Percentiles rank a stretch among this genome's conserved stretches.
Conservation (phyloP, 2,888 invertebrate species). For the Acleris holmiana region DNA sequence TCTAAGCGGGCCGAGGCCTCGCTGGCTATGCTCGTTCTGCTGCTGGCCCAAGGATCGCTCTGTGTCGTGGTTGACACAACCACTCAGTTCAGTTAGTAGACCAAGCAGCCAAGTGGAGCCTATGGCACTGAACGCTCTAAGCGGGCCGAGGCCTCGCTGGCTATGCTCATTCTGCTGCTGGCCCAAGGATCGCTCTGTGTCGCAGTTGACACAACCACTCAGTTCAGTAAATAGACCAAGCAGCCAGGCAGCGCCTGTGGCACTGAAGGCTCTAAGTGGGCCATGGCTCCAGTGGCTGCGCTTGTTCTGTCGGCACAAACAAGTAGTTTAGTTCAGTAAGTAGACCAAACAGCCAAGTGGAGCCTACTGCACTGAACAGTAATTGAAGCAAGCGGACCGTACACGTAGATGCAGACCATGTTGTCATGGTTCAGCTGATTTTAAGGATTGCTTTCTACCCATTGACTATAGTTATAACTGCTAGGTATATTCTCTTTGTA, state of each 20-base stretch:
- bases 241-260: slow-evolving; percentile 54
- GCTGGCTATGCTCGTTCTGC: slow-evolving; percentile 73
- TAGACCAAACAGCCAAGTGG: not conserved
- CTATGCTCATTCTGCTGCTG: slow-evolving; percentile 71
- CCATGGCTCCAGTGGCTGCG: slow-evolving; percentile 71
- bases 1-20: slow-evolving; percentile 67
- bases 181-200: slow-evolving; percentile 43
- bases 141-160: slow-evolving; percentile 72
- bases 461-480: too few species aligned
- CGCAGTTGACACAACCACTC: too few species aligned
- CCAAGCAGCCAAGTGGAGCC: too few species aligned
- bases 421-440: too few species aligned
- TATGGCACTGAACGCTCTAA: slow-evolving; percentile 24
- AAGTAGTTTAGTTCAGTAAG: slow-evolving; percentile 54
- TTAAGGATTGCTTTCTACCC: too few species aligned
- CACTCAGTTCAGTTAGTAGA: slow-evolving; percentile 47
- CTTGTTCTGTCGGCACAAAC: slow-evolving; percentile 59
- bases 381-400: too few species aligned
- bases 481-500: too few species aligned
- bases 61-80: slow-evolving; percentile 51
- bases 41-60: slow-evolving; percentile 57
- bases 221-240: too few species aligned
- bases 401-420: too few species aligned
- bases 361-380: too few species aligned
- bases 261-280: slow-evolving; percentile 72